phyloP scores from a whole-genome alignment of 2,888 invertebrate species.

The Acanthoscelides obtectus region DNA sequence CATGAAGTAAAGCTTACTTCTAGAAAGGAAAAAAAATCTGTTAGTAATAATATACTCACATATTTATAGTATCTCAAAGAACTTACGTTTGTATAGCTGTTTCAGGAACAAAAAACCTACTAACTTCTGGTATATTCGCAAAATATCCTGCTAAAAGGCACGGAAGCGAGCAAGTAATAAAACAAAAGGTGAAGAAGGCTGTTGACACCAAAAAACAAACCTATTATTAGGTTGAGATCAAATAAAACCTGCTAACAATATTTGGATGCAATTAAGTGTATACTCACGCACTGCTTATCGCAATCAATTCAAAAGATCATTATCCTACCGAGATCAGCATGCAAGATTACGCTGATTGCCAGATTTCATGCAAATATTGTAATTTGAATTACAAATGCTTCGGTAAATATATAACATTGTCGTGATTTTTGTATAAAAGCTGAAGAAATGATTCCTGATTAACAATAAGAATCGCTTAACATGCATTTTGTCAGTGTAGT shows the following conservation, averaged over 20 bases:
- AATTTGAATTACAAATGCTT: neutral
- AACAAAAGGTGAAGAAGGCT: too few relatives aligned
- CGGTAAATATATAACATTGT: neutral
- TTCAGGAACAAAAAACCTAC: too few relatives aligned
- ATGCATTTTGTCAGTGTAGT: neutral
- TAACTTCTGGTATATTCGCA: too few relatives aligned
- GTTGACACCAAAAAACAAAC: neutral
- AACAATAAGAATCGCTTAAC: neutral
- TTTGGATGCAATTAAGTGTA: neutral
- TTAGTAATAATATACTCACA: too few relatives aligned
- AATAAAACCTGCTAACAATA: neutral
- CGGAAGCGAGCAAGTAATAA: too few relatives aligned
- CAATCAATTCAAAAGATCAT: neutral
- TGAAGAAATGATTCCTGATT: neutral
- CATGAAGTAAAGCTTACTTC: too few relatives aligned
- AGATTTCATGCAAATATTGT: neutral
- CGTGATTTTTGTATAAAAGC: neutral
- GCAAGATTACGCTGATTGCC: neutral
- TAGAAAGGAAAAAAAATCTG: too few relatives aligned
- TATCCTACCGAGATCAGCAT: neutral
- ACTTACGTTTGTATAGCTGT: too few relatives aligned
- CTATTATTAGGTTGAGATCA: neutral
- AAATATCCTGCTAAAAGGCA: too few relatives aligned
- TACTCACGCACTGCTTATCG: neutral
- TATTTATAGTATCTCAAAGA: too few relatives aligned